Percentiles rank a stretch among this genome's conserved stretches.
Conservation (phyloP, 2,888 invertebrate species). For the Bugula neritina region DNA sequence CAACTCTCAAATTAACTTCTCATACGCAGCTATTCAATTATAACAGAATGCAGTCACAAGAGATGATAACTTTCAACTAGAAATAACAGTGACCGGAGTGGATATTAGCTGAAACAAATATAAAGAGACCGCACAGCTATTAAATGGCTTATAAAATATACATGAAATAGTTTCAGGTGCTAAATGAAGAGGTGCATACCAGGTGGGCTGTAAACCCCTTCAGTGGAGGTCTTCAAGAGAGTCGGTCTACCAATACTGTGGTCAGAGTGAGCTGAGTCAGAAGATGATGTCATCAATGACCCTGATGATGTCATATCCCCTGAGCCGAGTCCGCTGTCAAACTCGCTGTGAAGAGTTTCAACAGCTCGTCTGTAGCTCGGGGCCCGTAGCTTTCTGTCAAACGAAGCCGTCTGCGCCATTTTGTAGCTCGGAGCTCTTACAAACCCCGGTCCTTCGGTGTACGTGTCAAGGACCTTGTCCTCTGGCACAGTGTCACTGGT, state of each 20-base stretch:
- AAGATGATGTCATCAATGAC: conserved; percentile 14
- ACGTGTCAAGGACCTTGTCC: background rate
- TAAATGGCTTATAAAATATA: no score
- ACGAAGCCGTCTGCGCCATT: background rate
- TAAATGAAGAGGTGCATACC: background rate
- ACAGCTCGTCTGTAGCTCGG: conserved; percentile 16
- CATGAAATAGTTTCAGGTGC: no score
- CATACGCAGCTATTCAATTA: no score
- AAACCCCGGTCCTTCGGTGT: background rate
- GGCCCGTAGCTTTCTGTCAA: background rate
- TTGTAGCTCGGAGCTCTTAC: conserved; percentile 11
- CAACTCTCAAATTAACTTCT: no score
- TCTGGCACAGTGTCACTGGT: background rate
- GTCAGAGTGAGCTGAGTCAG: conserved; percentile 3
- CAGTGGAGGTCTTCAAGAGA: background rate
- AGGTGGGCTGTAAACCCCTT: background rate
- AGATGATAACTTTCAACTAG: no score
- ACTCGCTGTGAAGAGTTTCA: background rate
- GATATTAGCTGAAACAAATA: no score
- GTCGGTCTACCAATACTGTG: background rate
- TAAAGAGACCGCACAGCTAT: no score
- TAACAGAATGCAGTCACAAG: no score
- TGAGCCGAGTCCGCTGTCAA: conserved; percentile 13
- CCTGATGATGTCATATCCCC: conserved; percentile 18
- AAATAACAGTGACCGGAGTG: no score